phyloP scores from a whole-genome alignment of 2,113 vertebrate species.

The Pao palembangensis region DNA sequence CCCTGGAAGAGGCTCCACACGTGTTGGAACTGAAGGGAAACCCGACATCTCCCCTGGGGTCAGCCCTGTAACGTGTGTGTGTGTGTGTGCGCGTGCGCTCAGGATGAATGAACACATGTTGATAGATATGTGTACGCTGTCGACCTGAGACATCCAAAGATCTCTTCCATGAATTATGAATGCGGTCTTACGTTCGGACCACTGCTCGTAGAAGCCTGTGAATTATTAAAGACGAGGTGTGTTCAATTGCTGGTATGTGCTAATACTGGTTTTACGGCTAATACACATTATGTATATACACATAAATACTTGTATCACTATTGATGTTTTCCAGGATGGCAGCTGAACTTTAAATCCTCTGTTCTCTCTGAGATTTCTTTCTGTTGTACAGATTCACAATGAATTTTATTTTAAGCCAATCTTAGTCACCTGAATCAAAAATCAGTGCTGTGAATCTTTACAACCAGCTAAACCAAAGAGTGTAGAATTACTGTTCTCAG shows the following conservation, averaged over 20 bases:
- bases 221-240: conserved; percentile 55
- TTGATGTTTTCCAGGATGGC: conserved; percentile 11
- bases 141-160: conserved; percentile 23
- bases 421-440: neutral
- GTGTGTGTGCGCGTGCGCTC: neutral
- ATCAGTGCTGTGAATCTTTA: conserved; percentile 53
- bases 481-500: conserved; percentile 13
- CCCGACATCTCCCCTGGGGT: conserved; percentile 1
- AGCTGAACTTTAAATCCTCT: conserved; percentile 18
- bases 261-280: conserved; percentile 1
- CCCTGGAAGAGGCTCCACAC: neutral
- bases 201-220: conserved; percentile 37
- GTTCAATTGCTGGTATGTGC: conserved; percentile 17
- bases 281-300: neutral
- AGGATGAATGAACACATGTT: conserved; percentile 5
- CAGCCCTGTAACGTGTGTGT: conserved; percentile 10
- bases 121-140: conserved; percentile 15
- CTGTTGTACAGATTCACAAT: conserved; percentile 63
- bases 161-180: conserved; percentile 60
- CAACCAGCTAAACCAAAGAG: conserved; percentile 16
- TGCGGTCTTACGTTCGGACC: conserved; percentile 55
- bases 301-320: neutral
- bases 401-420: conserved; percentile 5
- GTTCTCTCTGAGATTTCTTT: conserved; percentile 47
- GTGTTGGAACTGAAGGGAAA: neutral